phyloP scores from a whole-genome alignment of 2,888 invertebrate genomes.

The Germaria angustata region DNA sequence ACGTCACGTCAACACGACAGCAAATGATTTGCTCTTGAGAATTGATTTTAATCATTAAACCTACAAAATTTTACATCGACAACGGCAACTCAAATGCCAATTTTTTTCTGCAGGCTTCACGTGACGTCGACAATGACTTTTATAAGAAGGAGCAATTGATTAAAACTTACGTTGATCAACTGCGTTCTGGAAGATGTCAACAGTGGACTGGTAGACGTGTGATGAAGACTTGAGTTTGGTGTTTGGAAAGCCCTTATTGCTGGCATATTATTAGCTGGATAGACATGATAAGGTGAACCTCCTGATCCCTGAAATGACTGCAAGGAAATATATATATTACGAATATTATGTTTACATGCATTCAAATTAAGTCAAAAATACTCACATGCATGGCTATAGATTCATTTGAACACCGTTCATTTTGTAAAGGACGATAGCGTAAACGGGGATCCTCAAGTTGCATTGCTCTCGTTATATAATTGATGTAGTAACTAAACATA shows the following conservation, averaged over 20 bases:
- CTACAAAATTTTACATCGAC: too few relatives aligned
- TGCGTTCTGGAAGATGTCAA: slow-evolving; percentile 75
- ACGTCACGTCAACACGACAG: too few relatives aligned
- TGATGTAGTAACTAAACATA: slow-evolving; percentile 85
- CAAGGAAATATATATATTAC: background rate
- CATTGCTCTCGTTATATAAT: slow-evolving; percentile 86
- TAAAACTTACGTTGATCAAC: slow-evolving; percentile 70
- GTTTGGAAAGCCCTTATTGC: slow-evolving; percentile 83
- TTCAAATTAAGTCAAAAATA: background rate
- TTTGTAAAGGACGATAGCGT: slow-evolving; percentile 81
- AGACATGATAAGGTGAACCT: slow-evolving; percentile 88
- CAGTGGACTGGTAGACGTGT: slow-evolving; percentile 79
- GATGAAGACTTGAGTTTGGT: slow-evolving; percentile 74
- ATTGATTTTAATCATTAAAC: too few relatives aligned
- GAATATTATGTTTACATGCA: too few relatives aligned
- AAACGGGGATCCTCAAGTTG: slow-evolving; percentile 89
- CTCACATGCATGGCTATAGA: slow-evolving; percentile 84
- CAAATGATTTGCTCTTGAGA: too few relatives aligned
- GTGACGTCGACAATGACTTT: too few relatives aligned
- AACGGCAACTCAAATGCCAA: too few relatives aligned
- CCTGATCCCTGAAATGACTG: slow-evolving; percentile 62
- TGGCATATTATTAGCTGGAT: slow-evolving; percentile 84
- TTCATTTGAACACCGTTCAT: slow-evolving; percentile 82
- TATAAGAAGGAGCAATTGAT: too few relatives aligned
- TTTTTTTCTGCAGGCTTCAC: too few relatives aligned